Base-by-base conservation (phyloP, 1,140 invertebrate species). In the Amphibalanus amphitrite region DNA sequence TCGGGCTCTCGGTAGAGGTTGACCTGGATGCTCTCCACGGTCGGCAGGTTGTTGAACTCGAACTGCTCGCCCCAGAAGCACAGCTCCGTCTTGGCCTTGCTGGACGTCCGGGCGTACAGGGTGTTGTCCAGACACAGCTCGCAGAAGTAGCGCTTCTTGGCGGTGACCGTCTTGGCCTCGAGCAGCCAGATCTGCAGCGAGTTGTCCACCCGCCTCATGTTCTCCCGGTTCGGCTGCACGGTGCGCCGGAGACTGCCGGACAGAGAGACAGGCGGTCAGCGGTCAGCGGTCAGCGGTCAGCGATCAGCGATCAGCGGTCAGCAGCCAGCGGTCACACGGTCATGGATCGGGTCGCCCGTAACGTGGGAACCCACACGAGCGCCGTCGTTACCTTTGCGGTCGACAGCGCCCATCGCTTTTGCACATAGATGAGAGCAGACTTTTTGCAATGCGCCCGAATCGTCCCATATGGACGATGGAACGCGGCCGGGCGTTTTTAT, bases 41-140 rank as follows among this genome's bases (percentile, higher is more conserved):
- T 83, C 38, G 74, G 89, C 76, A 92, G 82, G 77, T 86, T 86
- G 74, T 87, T 86, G 79, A 97, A 97, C 78, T 97, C 93, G 82
- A 97, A 97, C 77, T 95, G 90, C 81, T 97, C 94, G 75, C 95
- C 94, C 95, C 95, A 97, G 80, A 97, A 97, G 75, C 95, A 89
- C 77, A 96, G 85, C 74, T 97, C 93, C 28, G 87, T 86, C 80
- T 93, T 93, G 74, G 90, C 82, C 81, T 97, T 98, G 13, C 90
- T 87, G 69, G 92, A 93, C 6, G 95, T 97, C 75, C 91, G 85
- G 0, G 92, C 93, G 80, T 95, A 95, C 10, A 95, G 82, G 3
- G 88, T 90, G 77, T 90, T 88, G 81, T 97, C 95, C 69, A 98
- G 83, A 77, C 88, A 87, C 40, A 98, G 85, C 78, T 97, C 93